phyloP scores from a whole-genome alignment of 2,113 vertebrate genomes.

The Bothrops jararaca region DNA sequence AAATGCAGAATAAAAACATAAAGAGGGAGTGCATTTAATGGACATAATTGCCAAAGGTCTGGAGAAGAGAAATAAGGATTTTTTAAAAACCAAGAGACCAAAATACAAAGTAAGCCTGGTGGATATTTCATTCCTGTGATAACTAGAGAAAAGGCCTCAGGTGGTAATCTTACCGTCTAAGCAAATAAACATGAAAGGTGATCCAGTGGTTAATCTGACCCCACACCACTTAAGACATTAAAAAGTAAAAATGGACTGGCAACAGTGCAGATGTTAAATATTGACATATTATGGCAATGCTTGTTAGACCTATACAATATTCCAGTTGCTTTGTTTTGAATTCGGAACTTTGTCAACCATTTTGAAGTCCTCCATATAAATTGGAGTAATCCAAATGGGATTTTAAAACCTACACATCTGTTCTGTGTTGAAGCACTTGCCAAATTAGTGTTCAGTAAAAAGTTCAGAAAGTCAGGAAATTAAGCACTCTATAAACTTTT shows the following conservation, averaged over 20 bases:
- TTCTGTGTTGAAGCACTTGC: neutral
- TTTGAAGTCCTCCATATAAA: neutral
- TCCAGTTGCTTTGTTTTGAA: neutral
- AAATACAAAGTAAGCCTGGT: neutral
- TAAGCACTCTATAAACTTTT: neutral
- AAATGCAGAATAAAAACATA: neutral
- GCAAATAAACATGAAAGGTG: neutral
- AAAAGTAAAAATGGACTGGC: neutral
- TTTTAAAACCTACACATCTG: neutral
- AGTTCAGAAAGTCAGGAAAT: neutral
- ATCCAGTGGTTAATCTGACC: neutral
- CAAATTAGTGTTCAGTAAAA: neutral
- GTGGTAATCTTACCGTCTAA: neutral
- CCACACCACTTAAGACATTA: neutral
- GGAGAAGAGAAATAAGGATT: neutral
- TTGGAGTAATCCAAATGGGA: neutral
- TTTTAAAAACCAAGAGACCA: neutral
- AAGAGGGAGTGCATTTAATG: neutral
- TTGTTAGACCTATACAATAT: neutral
- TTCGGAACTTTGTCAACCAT: neutral
- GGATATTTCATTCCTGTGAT: neutral
- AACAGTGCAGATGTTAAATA: neutral
- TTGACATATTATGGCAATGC: neutral
- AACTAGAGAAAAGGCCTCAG: neutral
- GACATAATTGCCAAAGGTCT: neutral